Evolutionary conservation across 2,113 vertebrate genomes (phyloP).

Genomic region (Phodopus roborovskii): DNA sequence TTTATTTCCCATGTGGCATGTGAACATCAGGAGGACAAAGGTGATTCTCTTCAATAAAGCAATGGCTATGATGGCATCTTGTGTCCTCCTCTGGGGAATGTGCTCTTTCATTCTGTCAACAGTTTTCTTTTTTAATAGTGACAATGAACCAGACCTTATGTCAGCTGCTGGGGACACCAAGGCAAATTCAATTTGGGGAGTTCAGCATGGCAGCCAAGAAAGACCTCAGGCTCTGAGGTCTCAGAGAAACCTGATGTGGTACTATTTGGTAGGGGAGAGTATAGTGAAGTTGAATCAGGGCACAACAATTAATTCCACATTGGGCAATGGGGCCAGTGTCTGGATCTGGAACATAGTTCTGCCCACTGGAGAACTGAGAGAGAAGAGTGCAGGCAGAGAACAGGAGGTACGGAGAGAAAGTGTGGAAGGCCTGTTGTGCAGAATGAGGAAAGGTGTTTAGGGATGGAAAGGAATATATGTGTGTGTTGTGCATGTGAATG

Average conservation of each 20-base stretch:
- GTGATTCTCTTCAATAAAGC: background rate
- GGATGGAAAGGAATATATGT: background rate
- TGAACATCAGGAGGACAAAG: background rate
- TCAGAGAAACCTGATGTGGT: background rate
- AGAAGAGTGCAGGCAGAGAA: slow-evolving; percentile 42
- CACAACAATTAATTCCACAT: background rate
- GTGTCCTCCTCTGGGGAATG: background rate
- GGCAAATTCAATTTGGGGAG: background rate
- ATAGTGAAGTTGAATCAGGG: background rate
- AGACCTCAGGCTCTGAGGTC: background rate
- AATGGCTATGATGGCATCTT: background rate
- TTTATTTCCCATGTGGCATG: background rate
- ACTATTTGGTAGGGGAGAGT: background rate
- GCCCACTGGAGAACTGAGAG: background rate
- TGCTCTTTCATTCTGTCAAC: background rate
- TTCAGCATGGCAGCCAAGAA: background rate
- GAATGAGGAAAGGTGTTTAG: slow-evolving; percentile 53
- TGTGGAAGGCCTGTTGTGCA: slow-evolving; percentile 46
- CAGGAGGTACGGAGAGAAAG: slow-evolving; percentile 66
- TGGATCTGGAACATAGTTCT: background rate
- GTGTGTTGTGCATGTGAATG: no score
- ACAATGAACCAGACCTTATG: background rate
- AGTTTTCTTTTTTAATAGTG: background rate
- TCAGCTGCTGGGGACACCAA: background rate
- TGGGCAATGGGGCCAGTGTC: background rate